phyloP scores from a whole-genome alignment of 1,140 invertebrate species.

The Zaprionus taronus region DNA sequence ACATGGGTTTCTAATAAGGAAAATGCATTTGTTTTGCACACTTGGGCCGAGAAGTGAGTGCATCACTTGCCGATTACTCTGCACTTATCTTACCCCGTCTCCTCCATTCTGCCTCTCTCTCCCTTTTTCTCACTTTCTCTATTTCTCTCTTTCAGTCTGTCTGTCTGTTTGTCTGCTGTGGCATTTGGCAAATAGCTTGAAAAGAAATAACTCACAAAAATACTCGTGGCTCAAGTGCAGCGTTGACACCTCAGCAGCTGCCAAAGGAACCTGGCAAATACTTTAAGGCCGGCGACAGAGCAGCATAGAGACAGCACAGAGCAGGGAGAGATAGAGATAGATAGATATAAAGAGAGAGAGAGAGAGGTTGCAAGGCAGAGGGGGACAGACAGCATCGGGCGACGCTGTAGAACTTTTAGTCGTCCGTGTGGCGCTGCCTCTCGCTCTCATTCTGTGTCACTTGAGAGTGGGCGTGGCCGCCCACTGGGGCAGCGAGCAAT shows the following conservation, averaged over 20 bases:
- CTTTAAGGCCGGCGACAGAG: slow-evolving; percentile 38
- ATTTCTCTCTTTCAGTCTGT: background rate
- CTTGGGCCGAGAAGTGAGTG: slow-evolving; percentile 52
- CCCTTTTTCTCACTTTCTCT: background rate
- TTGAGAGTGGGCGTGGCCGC: slow-evolving; percentile 18
- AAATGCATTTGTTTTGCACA: slow-evolving; percentile 66
- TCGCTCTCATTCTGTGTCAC: slow-evolving; percentile 24
- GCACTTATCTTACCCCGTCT: slow-evolving; percentile 5
- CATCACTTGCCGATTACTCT: slow-evolving; percentile 41
- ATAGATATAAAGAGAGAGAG: background rate
- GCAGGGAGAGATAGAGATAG: background rate
- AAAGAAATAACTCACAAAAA: slow-evolving; percentile 62
- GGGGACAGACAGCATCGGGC: background rate
- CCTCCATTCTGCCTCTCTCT: background rate
- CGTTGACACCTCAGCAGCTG: slow-evolving; percentile 68
- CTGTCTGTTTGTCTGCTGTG: slow-evolving; percentile 18
- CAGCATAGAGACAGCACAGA: background rate
- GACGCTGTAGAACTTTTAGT: slow-evolving; percentile 22
- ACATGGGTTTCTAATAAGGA: slow-evolving; percentile 59
- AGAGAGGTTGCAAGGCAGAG: background rate
- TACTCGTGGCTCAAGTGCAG: slow-evolving; percentile 60
- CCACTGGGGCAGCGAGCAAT: background rate
- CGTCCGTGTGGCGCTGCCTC: slow-evolving; percentile 3
- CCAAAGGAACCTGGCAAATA: slow-evolving; percentile 56
- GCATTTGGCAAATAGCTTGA: slow-evolving; percentile 65